Evolutionary conservation across 2,888 invertebrate species (phyloP).

Genomic region (Apamea epomidion): DNA sequence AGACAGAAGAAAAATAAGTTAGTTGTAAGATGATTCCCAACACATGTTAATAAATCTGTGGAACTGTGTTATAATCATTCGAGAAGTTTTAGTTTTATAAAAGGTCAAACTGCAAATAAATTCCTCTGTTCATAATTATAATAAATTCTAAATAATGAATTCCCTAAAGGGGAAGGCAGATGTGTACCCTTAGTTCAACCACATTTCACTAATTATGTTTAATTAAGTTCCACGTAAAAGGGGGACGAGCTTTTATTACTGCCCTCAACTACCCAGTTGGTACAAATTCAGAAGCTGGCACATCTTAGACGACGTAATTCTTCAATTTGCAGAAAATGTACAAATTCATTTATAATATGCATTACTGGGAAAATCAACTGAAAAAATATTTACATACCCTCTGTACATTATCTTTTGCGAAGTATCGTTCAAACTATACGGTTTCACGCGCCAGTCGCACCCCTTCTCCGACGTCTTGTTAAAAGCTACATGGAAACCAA

Average conservation of each 20-base stretch:
- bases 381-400: constrained; percentile 69
- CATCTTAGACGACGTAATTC: not conserved
- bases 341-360: not conserved
- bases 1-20: not conserved
- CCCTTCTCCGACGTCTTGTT: constrained; percentile 78
- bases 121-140: not conserved
- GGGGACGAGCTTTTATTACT: too few relatives aligned
- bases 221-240: not conserved
- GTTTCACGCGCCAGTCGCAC: constrained; percentile 76
- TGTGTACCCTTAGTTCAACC: not conserved
- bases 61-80: not conserved
- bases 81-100: not conserved
- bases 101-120: not conserved
- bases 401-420: constrained; percentile 68
- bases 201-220: too few relatives aligned
- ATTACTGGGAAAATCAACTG: not conserved
- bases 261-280: not conserved
- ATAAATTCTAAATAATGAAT: not conserved
- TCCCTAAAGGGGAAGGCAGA: not conserved
- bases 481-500: constrained; percentile 71
- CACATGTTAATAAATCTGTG: not conserved
- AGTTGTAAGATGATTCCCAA: not conserved
- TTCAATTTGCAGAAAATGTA: not conserved
- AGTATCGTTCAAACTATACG: constrained; percentile 57
- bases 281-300: not conserved